Percentiles rank a stretch among this genome's conserved stretches.
phyloP scores from a whole-genome alignment of 2,888 invertebrate genomes.

The Melipona beecheii region DNA sequence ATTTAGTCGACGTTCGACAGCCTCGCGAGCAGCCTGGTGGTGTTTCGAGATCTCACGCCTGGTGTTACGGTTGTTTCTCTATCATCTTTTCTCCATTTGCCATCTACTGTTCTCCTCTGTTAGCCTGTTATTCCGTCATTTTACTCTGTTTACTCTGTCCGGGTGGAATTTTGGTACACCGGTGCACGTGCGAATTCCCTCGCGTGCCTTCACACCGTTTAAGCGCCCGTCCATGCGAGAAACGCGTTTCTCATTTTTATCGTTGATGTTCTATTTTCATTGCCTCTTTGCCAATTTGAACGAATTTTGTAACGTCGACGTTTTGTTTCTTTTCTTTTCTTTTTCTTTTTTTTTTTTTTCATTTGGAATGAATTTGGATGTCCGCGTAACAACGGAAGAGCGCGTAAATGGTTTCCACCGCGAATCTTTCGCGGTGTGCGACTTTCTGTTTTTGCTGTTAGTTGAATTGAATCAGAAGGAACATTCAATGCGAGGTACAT shows the following conservation, averaged over 20 bases:
- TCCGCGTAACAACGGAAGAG: conserved; percentile 27
- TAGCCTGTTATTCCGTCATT: neutral
- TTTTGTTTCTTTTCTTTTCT: neutral
- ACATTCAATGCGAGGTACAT: conserved; percentile 57
- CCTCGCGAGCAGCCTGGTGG: conserved; percentile 18
- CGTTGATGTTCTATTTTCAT: neutral
- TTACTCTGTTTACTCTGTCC: neutral
- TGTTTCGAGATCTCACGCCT: conserved; percentile 2
- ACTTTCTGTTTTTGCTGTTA: neutral
- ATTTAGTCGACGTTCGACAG: conserved; percentile 32
- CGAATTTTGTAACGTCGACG: neutral
- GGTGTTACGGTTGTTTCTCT: neutral
- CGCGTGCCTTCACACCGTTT: conserved; percentile 24
- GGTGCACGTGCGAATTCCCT: conserved; percentile 26
- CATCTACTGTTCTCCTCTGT: neutral
- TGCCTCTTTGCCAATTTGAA: neutral
- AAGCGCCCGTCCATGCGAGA: conserved; percentile 24
- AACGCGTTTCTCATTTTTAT: conserved; percentile 5
- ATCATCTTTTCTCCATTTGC: neutral
- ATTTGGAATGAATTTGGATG: neutral
- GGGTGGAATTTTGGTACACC: conserved; percentile 26
- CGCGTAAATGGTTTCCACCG: conserved; percentile 46
- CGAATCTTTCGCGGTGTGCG: neutral
- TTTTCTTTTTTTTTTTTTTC: neutral
- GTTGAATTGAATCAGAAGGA: conserved; percentile 54